A percentile compares a stretch with the other conserved stretches of the same genome.
These are phyloP conservation scores for Exephanes ischioxanthus DNA, from an alignment of 2,888 invertebrate species.

Conservation along the genomic window DNA sequence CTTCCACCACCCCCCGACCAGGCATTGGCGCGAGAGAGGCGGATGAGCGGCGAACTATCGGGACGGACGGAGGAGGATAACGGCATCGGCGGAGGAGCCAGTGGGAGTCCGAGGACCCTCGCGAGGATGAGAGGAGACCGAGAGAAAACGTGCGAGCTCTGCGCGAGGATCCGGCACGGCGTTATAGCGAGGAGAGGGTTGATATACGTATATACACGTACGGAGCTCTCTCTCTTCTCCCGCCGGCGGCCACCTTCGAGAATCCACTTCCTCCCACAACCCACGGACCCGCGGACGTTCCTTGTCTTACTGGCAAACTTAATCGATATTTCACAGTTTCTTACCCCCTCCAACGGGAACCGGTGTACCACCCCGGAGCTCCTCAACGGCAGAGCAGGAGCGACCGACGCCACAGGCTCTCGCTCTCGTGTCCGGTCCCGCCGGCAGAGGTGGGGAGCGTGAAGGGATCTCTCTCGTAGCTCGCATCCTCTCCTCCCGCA, in stretches of 20 bases:
- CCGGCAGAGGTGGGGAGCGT: slow-evolving; percentile 31
- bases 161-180: slow-evolving; percentile 11
- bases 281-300: slow-evolving; percentile 83
- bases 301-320: slow-evolving; percentile 85
- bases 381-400: slow-evolving; percentile 36
- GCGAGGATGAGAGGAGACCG: slow-evolving; percentile 33
- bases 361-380: slow-evolving; percentile 57
- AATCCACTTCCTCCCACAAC: slow-evolving; percentile 65
- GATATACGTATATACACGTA: slow-evolving; percentile 5
- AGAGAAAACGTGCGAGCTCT: slow-evolving; percentile 32
- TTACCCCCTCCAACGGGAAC: slow-evolving; percentile 81
- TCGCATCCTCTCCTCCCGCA: slow-evolving; percentile 50
- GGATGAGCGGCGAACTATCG: slow-evolving; percentile 12
- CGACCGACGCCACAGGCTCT: slow-evolving; percentile 63
- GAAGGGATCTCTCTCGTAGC: slow-evolving; percentile 23
- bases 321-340: slow-evolving; percentile 85
- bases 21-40: slow-evolving; percentile 70
- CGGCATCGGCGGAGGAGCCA: slow-evolving; percentile 40
- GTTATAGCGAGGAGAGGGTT: slow-evolving; percentile 20
- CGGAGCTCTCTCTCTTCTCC: slow-evolving; percentile 50
- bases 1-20: slow-evolving; percentile 82
- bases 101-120: slow-evolving; percentile 52
- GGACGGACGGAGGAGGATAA: slow-evolving; percentile 29
- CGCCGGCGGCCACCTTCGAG: slow-evolving; percentile 57
- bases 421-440: slow-evolving; percentile 70